Base-by-base conservation (phyloP, 2,797 vertebrate species). In the Schizopygopsis malacanthus region DNA sequence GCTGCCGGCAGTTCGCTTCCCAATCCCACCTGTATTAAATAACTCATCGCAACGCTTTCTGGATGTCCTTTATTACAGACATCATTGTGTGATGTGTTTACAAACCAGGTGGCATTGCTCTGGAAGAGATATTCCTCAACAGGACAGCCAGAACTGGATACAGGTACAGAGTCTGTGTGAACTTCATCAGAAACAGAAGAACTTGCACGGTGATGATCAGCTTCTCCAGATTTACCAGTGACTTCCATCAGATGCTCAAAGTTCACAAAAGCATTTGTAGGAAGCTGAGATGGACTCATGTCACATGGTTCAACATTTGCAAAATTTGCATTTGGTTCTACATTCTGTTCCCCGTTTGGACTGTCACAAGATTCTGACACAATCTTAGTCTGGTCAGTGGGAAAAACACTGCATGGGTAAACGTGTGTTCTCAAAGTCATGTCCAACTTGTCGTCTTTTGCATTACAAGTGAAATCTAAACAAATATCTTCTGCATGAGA, bases 361-460 rank as follows among this genome's bases (percentile, higher is more conserved):
- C 71, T 8, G 73, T 70, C 81, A 63, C 67, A 85, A 85, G 73
- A 75, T 70, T 84, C 47, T 59, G 69, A 77, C 43, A 41, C n/a
- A 45, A 25, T 28, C 33, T 43, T 65, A 6, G 72, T 76, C 63
- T 78, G 73, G 50, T 84, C 43, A 39, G 47, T 45, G 56, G 78
- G 25, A 50, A 59, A 79, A 80, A 37, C 16, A 37, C 22, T 1
- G 52, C 52, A 33, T 45, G 71, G 37, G 67, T 54, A 16, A 39
- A 86, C 39, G 15, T 84, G 47, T 45, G 11, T 43, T n/a, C 15
- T 47, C 18, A 39, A 15, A 56, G 77, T 33, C 15, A 83, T 77
- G 39, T 69, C 50, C 59, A 61, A 59, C 43, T 67, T 22, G 43
- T 81, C 25, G 50, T 80, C 83, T 81, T 82, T 41, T 56, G 33